Evolutionary conservation across 2,888 invertebrate species (phyloP), one percentile per base, ranked within the genome.

Genomic region (Phytoseiulus persimilis): DNA sequence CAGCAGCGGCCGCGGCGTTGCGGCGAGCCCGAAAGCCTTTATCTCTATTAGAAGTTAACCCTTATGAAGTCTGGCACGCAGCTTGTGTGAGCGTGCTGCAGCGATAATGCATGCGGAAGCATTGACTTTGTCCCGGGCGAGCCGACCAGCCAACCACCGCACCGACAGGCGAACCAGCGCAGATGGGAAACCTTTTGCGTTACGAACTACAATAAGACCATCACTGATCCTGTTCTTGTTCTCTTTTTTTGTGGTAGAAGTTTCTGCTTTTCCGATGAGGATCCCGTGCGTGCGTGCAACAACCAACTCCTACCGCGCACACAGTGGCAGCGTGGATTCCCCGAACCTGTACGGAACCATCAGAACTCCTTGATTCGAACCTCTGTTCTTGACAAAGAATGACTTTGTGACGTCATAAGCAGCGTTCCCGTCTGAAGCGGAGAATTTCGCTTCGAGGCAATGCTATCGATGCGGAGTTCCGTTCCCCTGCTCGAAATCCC

Each of bases 31-130:
- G 65, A 65, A 65, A 65, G 65, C 65, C 65, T 65, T 65, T 65
- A 65, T 65, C 65, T 65, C 65, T 65, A 65, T 65, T 65, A 65
- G 65, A 65, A 65, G 65, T 65, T 65, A 65, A 65, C 65, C 65
- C 65, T 65, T 65, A 65, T 65, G 65, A 65, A 65, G 65, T 65
- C 65, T 65, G 65, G 65, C 65, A 65, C 65, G 65, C 65, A 65
- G 65, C 65, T 65, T 65, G 65, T 65, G 28, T 28, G 65, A 65
- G 65, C 65, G 65, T 65, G 65, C 65, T 65, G 65, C 18, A 65
- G 65, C 65, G 65, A 65, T 65, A 65, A 65, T 65, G 65, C 65
- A 65, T 65, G 18, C 65, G 65, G 65, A 65, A 65, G 65, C 65
- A 65, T 65, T 65, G 65, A 65, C 65, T 65, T 65, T 65, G 65